Conservation (phyloP, 53 echinoderm and acorn worm species). For the Astropecten irregularis region DNA sequence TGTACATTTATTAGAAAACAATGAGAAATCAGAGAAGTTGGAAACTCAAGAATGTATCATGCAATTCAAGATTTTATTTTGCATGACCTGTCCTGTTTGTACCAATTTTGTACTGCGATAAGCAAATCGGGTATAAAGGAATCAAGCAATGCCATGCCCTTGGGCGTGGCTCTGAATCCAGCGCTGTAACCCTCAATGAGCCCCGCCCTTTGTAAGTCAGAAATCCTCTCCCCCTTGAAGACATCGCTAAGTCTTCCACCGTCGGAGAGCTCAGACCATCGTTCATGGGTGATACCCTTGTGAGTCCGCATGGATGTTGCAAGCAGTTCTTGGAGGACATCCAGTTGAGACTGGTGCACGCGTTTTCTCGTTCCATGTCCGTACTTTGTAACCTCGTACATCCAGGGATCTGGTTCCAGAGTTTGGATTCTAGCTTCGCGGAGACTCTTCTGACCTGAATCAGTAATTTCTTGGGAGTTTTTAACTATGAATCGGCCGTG, state of each 20-base stretch:
- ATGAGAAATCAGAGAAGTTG: no score
- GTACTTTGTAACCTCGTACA: slow-evolving; percentile 72
- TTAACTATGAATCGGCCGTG: slow-evolving; percentile 75
- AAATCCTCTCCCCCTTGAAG: slow-evolving; percentile 47
- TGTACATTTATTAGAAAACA: no score
- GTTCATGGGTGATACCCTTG: slow-evolving; percentile 55
- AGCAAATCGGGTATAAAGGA: slow-evolving; percentile 69
- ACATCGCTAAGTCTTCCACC: slow-evolving; percentile 46
- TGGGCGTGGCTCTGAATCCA: slow-evolving; percentile 61
- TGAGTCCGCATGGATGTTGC: slow-evolving; percentile 69
- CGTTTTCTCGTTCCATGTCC: slow-evolving; percentile 89
- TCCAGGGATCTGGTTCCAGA: slow-evolving; percentile 85
- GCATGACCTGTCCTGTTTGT: not conserved
- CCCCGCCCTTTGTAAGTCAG: slow-evolving; percentile 29
- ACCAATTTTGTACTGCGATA: slow-evolving; percentile 1
- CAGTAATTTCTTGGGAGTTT: not conserved
- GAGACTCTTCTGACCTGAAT: not conserved
- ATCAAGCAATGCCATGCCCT: slow-evolving; percentile 72
- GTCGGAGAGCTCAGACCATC: slow-evolving; percentile 59
- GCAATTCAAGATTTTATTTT: no score
- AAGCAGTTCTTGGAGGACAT: slow-evolving; percentile 73
- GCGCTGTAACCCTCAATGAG: slow-evolving; percentile 51
- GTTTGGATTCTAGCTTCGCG: slow-evolving; percentile 92
- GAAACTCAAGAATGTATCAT: no score
- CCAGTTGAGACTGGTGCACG: slow-evolving; percentile 39